Conservation (phyloP, 2,888 invertebrate species). For the Lasioglossum malachurum region DNA sequence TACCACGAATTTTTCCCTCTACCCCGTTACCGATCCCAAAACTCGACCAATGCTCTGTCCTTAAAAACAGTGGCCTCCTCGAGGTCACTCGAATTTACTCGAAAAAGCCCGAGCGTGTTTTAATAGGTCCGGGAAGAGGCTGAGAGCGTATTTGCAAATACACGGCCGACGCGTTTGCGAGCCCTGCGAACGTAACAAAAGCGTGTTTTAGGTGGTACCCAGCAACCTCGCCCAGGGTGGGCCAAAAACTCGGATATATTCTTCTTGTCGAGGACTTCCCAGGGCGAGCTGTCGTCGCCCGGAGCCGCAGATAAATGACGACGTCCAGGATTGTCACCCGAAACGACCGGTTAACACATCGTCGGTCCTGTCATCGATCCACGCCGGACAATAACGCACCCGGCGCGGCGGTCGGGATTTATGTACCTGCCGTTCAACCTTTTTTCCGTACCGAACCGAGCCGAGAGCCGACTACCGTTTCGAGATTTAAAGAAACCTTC, state of each 20-base stretch:
- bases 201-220: not conserved
- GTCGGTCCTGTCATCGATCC: constrained; percentile 78
- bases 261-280: constrained; percentile 77
- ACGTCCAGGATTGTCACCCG: constrained; percentile 73
- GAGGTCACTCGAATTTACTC: not conserved
- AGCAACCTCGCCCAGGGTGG: constrained; percentile 75
- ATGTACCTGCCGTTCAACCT: constrained; percentile 68
- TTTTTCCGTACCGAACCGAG: constrained; percentile 32
- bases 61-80: not conserved
- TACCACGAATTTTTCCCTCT: constrained; percentile 36
- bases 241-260: constrained; percentile 78
- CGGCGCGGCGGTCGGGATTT: constrained; percentile 66
- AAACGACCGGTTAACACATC: constrained; percentile 78
- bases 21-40: not conserved
- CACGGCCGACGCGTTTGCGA: not conserved
- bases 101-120: not conserved
- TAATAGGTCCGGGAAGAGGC: not conserved
- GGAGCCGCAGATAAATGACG: constrained; percentile 76
- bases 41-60: not conserved
- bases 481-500: not conserved
- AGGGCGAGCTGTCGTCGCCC: constrained; percentile 80
- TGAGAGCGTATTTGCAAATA: not conserved
- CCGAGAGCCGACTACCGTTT: constrained; percentile 28
- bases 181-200: constrained; percentile 10
- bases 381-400: constrained; percentile 67